Evolutionary conservation across 2,113 vertebrate genomes (phyloP).

Genomic region (Chloropsis hardwickii): DNA sequence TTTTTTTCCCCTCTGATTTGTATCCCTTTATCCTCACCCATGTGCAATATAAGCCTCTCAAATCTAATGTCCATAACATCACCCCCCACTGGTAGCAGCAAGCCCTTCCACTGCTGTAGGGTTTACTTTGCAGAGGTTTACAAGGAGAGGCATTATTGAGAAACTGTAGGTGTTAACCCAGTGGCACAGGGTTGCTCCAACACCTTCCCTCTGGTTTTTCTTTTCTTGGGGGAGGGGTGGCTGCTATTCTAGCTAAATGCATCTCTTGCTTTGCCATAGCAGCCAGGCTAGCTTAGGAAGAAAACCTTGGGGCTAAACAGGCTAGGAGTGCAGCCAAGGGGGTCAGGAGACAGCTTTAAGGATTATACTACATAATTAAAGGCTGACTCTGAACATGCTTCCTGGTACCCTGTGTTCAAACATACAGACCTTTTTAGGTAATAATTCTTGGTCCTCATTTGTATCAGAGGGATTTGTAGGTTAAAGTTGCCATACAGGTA

Average conservation of each 20-base stretch:
- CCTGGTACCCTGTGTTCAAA: constrained; percentile 14
- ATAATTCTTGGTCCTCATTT: constrained; percentile 17
- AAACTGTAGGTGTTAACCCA: constrained; percentile 52
- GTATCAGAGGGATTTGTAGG: constrained; percentile 6
- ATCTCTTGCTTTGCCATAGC: not conserved
- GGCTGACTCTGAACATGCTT: constrained; percentile 21
- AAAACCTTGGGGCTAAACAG: not conserved
- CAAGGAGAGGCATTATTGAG: constrained; percentile 64
- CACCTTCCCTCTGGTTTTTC: constrained; percentile 66
- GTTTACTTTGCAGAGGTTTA: constrained; percentile 55
- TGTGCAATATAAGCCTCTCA: constrained; percentile 74
- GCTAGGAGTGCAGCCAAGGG: constrained; percentile 40
- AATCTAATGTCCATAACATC: constrained; percentile 71
- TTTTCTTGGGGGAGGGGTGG: constrained; percentile 45
- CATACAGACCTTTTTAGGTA: constrained; percentile 32
- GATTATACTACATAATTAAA: constrained; percentile 48
- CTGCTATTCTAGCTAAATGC: not conserved
- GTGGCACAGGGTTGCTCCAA: constrained; percentile 60
- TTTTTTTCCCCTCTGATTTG: constrained; percentile 63
- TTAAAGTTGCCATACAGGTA: constrained; percentile 26
- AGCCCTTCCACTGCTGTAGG: constrained; percentile 56
- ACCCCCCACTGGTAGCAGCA: constrained; percentile 73
- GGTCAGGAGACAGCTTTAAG: constrained; percentile 25
- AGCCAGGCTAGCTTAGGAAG: not conserved
- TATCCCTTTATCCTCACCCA: constrained; percentile 73